Evolutionary conservation across 2,113 vertebrate genomes (phyloP).

Genomic region (Sprattus sprattus): DNA sequence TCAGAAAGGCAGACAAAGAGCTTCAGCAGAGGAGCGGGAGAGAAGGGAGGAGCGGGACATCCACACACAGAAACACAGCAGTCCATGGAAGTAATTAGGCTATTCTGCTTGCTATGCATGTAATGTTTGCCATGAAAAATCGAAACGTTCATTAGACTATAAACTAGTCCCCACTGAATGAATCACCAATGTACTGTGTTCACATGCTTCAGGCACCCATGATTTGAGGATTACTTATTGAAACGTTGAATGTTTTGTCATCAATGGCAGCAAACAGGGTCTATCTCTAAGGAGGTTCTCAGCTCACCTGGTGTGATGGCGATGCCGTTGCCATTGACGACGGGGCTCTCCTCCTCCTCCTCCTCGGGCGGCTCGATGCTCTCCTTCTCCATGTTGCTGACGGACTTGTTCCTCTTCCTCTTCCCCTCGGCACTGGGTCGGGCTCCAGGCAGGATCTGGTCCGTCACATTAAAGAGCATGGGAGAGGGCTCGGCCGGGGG

Average conservation of each 20-base stretch:
- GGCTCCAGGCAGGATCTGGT: slow-evolving; percentile 95
- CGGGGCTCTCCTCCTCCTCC: slow-evolving; percentile 93
- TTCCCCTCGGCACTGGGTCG: slow-evolving; percentile 97
- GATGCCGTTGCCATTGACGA: slow-evolving; percentile 93
- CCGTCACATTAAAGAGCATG: slow-evolving; percentile 96
- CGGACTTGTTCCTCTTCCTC: slow-evolving; percentile 96
- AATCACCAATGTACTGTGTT: not conserved
- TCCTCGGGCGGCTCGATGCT: slow-evolving; percentile 94
- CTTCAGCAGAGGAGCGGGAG: not conserved
- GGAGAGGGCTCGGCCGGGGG: slow-evolving; percentile 95
- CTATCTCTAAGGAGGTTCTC: not conserved
- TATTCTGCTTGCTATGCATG: not conserved
- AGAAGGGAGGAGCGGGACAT: not conserved
- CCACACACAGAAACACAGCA: not conserved
- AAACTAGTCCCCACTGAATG: not conserved
- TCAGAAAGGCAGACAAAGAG: not conserved
- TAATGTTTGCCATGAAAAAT: not conserved
- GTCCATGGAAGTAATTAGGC: not conserved
- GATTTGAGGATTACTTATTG: not conserved
- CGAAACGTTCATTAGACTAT: not conserved
- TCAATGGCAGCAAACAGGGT: not conserved
- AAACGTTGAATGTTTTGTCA: no score
- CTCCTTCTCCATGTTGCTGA: slow-evolving; percentile 98
- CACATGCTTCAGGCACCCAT: not conserved
- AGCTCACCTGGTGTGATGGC: slow-evolving; percentile 85